Evolutionary conservation across 2,113 vertebrate species (phyloP).

Genomic region (Oreochromis tanganicae): DNA sequence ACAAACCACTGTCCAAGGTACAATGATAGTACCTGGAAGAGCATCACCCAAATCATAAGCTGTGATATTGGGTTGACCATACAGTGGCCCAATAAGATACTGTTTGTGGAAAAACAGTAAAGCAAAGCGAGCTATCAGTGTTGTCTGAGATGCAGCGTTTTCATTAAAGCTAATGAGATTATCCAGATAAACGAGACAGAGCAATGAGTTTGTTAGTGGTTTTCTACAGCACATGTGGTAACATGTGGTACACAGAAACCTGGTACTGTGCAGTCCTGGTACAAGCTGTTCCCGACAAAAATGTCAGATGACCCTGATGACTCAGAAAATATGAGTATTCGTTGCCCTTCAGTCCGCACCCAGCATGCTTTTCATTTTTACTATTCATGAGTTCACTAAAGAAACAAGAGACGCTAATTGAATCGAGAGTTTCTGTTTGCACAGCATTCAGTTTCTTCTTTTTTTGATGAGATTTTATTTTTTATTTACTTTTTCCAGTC

Average conservation of each 20-base stretch:
- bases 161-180: neutral
- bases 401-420: rapidly evolving
- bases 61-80: neutral
- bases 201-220: neutral
- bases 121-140: neutral
- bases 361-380: neutral
- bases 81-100: neutral
- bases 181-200: neutral
- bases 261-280: neutral
- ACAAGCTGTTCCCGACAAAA: neutral
- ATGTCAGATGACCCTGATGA: neutral
- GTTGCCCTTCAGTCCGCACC: neutral
- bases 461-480: neutral
- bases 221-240: neutral
- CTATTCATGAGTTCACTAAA: neutral
- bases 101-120: neutral
- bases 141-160: neutral
- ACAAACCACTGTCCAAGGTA: neutral
- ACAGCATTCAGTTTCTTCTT: neutral
- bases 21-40: too few species aligned
- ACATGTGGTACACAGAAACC: neutral
- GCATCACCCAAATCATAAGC: neutral
- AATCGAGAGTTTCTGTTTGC: neutral
- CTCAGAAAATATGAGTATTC: neutral
- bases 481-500: neutral